Base-by-base conservation (phyloP, 1,140 invertebrate species). In the Drosophila athabasca region DNA sequence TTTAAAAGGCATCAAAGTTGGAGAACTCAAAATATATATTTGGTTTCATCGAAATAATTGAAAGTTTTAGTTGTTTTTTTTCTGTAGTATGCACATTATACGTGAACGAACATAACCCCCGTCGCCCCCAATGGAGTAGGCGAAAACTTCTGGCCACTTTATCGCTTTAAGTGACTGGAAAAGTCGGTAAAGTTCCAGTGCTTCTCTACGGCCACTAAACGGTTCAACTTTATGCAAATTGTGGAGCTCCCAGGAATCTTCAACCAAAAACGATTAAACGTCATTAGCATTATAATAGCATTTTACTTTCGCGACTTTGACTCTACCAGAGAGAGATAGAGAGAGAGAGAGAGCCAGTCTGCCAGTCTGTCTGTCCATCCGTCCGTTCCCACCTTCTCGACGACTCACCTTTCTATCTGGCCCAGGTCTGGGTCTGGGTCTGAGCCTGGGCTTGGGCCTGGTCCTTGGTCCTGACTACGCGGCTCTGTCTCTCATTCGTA, bases 251-350 rank as follows among this genome's bases (percentile, higher is more conserved):
- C 9, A 44, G 15, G 15, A 26, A 43, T 46, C 58, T 76, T 58
- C 35, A 62, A 43, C 60, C 62, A 45, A 74, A 81, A 69, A 54
- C 79, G 74, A 74, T 82, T 82, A 74, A 82, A 70, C 57, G 65
- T 82, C 64, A 82, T 74, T 82, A 82, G 79, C 79, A 82, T 82
- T 82, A 70, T 74, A 82, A 69, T 66, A 74, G 57, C 60, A 66
- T 64, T 48, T 15, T 26, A 24, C 15, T 39, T 64, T 71, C 52
- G 52, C 73, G 62, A 64, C 74, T 57, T 69, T 67, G 43, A 61
- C 72, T 60, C 69, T 65, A 45, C 46, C 9, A 39, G 7, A 31
- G 24, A 26, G 24, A 19, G 17, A 19, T 0, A 19, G 17, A 19
- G 17, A 19, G 17, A 19, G 17, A 19, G 17, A 19, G 17, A 19